Evolutionary conservation across 2,888 invertebrate species (phyloP), one percentile per base, ranked within the genome.

Genomic region (Pammene fasciana): DNA sequence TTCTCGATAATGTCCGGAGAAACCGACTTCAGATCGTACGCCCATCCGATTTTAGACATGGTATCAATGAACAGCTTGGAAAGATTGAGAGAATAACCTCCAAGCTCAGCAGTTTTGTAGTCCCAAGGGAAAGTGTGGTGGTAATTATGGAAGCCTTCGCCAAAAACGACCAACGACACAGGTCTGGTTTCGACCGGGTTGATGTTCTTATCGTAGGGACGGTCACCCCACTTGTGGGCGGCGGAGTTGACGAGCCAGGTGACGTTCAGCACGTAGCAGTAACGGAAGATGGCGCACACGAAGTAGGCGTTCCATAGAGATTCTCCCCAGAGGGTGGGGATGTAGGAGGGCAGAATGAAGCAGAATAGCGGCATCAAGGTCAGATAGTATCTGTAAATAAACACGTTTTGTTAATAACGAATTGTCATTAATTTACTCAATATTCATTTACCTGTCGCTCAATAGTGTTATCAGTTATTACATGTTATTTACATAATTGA

Each of bases 161-260:
- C 96, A 50, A 96, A 83, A 0, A 95, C 95, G 26, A 95, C 85
- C 0, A 95, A 75, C 0, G 96, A 94, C 0, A 97, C 96, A 0
- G 93, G 81, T 34, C 89, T 87, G 75, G 95, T 96, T 85, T 97
- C 95, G 0, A 95, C 90, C 0, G 97, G 96, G 80, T 95, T 95
- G 78, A 97, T 95, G 86, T 88, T 84, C 93, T 93, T 94, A 83
- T 97, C 96, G 80, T 96, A 96, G 18, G 96, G 96, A 78, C 94
- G 95, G 76, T 90, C 89, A 65, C 96, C 96, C 91, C 94, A 96
- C 79, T 95, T 92, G 87, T 98, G 98, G 11, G 98, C 98, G 0
- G 96, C 96, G 72, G 97, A 97, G 91, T 98, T 98, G 48, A 98
- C 97, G 70, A 97, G 90, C 97, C 97, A 98, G 5, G 98, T 98